Evolutionary conservation across 2,113 vertebrate genomes (phyloP).

Genomic region (Sapajus apella): DNA sequence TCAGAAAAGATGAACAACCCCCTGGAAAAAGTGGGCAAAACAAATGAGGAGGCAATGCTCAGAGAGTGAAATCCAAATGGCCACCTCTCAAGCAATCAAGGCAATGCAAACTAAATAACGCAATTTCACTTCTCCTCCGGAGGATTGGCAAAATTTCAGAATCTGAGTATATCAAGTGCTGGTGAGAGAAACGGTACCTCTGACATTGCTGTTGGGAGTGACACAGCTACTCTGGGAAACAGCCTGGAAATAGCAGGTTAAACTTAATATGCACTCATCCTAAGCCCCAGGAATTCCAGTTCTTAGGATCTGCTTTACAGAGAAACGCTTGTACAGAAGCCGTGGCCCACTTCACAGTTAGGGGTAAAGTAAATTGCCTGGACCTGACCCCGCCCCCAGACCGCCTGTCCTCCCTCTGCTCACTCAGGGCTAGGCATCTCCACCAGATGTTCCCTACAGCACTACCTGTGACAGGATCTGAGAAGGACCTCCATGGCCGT

Average conservation of each 20-base stretch:
- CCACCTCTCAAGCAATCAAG: background rate
- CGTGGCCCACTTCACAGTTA: too few species aligned
- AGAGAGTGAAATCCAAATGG: background rate
- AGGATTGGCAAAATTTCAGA: background rate
- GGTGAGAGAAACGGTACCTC: background rate
- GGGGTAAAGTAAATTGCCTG: too few species aligned
- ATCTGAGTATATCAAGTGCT: accelerated
- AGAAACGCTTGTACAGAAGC: accelerated
- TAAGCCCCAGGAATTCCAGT: background rate
- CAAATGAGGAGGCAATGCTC: background rate
- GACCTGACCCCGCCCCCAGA: too few species aligned
- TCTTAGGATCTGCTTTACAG: accelerated
- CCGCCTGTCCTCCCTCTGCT: too few species aligned
- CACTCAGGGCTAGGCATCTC: too few species aligned
- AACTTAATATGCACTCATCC: too few species aligned
- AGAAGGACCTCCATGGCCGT: accelerated
- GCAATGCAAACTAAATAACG: background rate
- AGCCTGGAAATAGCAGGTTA: accelerated
- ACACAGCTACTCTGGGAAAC: background rate
- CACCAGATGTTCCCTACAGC: accelerated
- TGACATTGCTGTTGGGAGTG: accelerated
- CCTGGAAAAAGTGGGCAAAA: background rate
- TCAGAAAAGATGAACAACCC: background rate
- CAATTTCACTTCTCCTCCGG: background rate
- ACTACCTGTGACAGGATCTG: accelerated